Percentiles rank a stretch among this genome's conserved stretches.
phyloP scores from a whole-genome alignment of 2,888 invertebrate species.

The Atethmia centrago region DNA sequence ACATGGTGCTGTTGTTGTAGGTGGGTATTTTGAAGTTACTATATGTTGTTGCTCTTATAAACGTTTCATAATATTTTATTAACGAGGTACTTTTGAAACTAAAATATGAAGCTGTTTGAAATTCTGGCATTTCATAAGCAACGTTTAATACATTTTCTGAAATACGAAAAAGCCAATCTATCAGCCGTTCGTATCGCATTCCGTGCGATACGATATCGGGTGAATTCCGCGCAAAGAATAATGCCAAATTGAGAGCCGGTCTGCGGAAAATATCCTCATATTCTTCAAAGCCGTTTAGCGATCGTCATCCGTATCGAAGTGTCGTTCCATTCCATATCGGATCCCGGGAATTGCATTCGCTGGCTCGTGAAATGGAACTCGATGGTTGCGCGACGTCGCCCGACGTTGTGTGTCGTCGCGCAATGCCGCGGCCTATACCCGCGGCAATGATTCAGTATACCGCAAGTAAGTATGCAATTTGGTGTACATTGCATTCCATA shows the following conservation, averaged over 20 bases:
- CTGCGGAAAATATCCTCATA: slow-evolving; percentile 49
- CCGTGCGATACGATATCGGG: slow-evolving; percentile 8
- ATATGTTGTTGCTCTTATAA: slow-evolving; percentile 2
- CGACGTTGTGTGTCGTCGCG: slow-evolving; percentile 12
- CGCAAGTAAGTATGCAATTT: slow-evolving; percentile 19
- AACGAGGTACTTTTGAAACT: neutral
- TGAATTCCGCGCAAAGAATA: slow-evolving; percentile 27
- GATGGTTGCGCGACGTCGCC: slow-evolving; percentile 37
- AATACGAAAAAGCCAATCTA: slow-evolving; percentile 12
- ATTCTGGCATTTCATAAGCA: neutral
- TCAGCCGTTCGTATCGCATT: neutral
- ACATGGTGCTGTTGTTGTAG: slow-evolving; percentile 2
- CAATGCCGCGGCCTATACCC: slow-evolving; percentile 9
- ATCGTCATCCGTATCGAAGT: slow-evolving; percentile 54
- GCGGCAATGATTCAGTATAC: slow-evolving; percentile 18
- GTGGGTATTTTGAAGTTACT: neutral
- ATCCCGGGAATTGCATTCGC: slow-evolving; percentile 70
- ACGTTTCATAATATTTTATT: too few species aligned
- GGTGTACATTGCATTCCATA: slow-evolving; percentile 44
- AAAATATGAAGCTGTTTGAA: neutral
- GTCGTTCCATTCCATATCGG: slow-evolving; percentile 57
- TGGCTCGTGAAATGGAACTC: slow-evolving; percentile 73
- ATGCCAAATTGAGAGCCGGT: slow-evolving; percentile 40
- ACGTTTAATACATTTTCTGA: slow-evolving; percentile 6
- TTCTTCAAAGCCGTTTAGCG: slow-evolving; percentile 61